Base-by-base conservation (phyloP, 2,888 invertebrate species). In the Nomada flava region DNA sequence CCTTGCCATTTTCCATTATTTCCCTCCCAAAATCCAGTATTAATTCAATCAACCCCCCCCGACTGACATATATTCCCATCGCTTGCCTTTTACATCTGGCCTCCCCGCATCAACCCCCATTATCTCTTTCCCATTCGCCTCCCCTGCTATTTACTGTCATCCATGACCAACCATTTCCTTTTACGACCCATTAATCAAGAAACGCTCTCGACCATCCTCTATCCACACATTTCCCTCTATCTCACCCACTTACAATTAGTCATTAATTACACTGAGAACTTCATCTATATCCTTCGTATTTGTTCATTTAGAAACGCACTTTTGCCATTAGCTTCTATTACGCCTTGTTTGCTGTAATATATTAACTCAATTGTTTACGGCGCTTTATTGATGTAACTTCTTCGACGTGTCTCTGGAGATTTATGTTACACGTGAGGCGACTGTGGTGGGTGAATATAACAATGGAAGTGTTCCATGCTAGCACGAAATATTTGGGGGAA, bases 141-240 rank as follows among this genome's bases (percentile, higher is more conserved):
- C 53, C 47, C 52, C 68, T 63, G 29, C 59, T 73, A 73, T 78
- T 78, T 73, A 64, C 78, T 20, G 47, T 79, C 76, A 44, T 64
- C 77, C 79, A 65, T 47, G 76, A 76, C 69, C 79, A 42, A 65
- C 69, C 69, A 26, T 64, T 76, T 64, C 69, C 70, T 70, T 70
- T 76, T 23, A 53, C 50, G 70, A 15, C 20, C 69, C 53, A 76
- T 76, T 65, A 70, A 70, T 70, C 79, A 65, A 36, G 59, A 36
- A 60, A 79, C 59, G 65, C 70, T 76, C 36, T 36, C 7, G 0
- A 5, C 36, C 36, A 7, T 36, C 76, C 47, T 15, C 47, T 15
- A 44, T 47, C 36, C 70, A 50, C n/a, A 18, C 29, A 44, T 68
- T 36, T 50, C 50, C 44, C 42, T 42, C 23, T 15, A 9, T 11